These are phyloP conservation scores for Drosophila miranda DNA, from an alignment of 1,140 invertebrate genomes.

Conservation along the genomic window DNA sequence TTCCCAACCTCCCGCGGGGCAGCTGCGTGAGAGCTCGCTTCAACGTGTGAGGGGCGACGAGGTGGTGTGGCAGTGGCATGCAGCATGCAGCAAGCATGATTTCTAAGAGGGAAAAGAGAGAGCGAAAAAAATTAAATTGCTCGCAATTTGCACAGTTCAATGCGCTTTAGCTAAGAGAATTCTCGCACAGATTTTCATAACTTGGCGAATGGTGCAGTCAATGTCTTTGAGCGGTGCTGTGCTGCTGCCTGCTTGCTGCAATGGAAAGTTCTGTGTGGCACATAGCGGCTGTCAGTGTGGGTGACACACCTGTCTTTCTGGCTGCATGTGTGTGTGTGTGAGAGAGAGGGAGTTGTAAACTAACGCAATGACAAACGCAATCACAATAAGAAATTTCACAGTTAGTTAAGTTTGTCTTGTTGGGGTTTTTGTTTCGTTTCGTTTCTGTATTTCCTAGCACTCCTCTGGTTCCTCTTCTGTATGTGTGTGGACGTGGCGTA, in stretches of 20 bases:
- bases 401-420: slow-evolving; percentile 80
- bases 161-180: slow-evolving; percentile 72
- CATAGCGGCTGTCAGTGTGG: slow-evolving; percentile 15
- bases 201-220: slow-evolving; percentile 61
- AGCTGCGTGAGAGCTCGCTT: slow-evolving; percentile 29
- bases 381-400: slow-evolving; percentile 81
- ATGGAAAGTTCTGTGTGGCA: slow-evolving; percentile 36
- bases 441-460: slow-evolving; percentile 21
- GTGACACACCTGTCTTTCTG: slow-evolving; percentile 14
- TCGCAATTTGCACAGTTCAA: slow-evolving; percentile 80
- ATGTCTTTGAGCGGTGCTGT: slow-evolving; percentile 41
- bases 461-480: slow-evolving; percentile 10
- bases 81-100: slow-evolving; percentile 11
- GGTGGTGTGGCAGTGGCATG: neutral
- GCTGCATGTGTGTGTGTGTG: neutral
- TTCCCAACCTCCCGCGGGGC: slow-evolving; percentile 52
- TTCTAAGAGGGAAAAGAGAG: slow-evolving; percentile 18
- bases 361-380: slow-evolving; percentile 81
- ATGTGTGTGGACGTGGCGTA: slow-evolving; percentile 6
- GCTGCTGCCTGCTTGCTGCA: slow-evolving; percentile 10
- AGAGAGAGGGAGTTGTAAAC: slow-evolving; percentile 65
- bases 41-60: slow-evolving; percentile 11
- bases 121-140: slow-evolving; percentile 74
- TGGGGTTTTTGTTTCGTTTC: slow-evolving; percentile 56
- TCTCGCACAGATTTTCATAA: slow-evolving; percentile 79